Conservation (phyloP, 2,888 invertebrate species). For the Drosophila fulvimacula region DNA sequence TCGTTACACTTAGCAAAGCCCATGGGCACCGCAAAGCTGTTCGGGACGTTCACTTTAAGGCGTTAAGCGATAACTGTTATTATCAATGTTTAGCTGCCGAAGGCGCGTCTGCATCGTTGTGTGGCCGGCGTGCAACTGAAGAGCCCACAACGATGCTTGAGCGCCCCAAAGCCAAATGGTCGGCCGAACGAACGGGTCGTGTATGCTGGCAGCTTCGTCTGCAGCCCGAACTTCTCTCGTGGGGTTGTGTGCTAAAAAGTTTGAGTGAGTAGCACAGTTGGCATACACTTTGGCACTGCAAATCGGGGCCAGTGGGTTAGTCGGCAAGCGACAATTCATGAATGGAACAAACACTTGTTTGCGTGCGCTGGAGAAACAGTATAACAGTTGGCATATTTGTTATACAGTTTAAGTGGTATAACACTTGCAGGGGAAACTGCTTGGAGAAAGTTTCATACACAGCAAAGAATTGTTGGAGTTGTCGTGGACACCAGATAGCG, state of each 20-base stretch:
- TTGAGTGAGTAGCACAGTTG: slow-evolving; percentile 49
- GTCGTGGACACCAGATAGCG: neutral
- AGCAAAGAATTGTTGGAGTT: neutral
- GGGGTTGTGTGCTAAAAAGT: slow-evolving; percentile 53
- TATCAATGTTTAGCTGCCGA: slow-evolving; percentile 24
- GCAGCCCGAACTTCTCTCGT: slow-evolving; percentile 4
- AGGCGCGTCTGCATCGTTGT: slow-evolving; percentile 64
- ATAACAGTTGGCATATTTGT: slow-evolving; percentile 9
- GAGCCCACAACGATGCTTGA: slow-evolving; percentile 4
- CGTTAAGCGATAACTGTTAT: slow-evolving; percentile 28
- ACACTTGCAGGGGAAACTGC: slow-evolving; percentile 1
- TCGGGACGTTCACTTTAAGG: slow-evolving; percentile 20
- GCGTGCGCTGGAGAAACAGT: slow-evolving; percentile 51
- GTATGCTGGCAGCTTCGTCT: neutral
- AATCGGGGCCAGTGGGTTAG: slow-evolving; percentile 52
- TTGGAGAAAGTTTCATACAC: neutral
- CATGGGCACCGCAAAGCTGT: slow-evolving; percentile 19
- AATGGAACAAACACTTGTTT: slow-evolving; percentile 82
- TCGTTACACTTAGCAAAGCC: slow-evolving; percentile 21
- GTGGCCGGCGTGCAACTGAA: slow-evolving; percentile 78
- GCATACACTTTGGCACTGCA: neutral
- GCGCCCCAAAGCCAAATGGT: slow-evolving; percentile 8
- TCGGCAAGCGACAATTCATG: slow-evolving; percentile 65
- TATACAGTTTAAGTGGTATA: slow-evolving; percentile 10
- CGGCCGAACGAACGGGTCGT: slow-evolving; percentile 17